Evolutionary conservation across 64 coral and sea anemone species (phyloP).

Genomic region (Stichodactyla mertensii): DNA sequence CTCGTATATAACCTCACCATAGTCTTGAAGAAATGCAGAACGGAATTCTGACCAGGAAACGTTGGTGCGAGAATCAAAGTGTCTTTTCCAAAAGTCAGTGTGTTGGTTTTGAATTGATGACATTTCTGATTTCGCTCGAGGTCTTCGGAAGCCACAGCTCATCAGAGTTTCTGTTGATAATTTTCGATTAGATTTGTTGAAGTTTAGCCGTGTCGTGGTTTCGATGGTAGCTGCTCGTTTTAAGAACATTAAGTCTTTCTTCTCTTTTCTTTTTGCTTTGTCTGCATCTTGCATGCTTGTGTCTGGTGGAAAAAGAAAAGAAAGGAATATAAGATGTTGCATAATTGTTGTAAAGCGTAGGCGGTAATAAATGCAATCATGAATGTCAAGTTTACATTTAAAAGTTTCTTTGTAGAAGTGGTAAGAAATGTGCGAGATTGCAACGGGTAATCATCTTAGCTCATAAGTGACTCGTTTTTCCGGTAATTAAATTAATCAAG

Average conservation of each 20-base stretch:
- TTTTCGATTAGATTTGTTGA: neutral
- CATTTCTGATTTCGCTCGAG: neutral
- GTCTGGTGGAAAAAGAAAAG: neutral
- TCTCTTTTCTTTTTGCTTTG: neutral
- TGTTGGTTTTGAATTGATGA: conserved; percentile 22
- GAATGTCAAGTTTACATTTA: too few species aligned
- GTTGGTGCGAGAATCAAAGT: conserved; percentile 31
- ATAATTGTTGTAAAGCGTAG: too few species aligned
- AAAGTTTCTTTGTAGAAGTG: too few species aligned
- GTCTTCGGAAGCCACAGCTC: conserved; percentile 2
- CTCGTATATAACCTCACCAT: conserved; percentile 45
- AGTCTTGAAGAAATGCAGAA: conserved; percentile 60
- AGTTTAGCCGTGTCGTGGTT: neutral
- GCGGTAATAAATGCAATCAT: too few species aligned
- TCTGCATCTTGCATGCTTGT: neutral
- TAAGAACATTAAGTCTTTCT: neutral
- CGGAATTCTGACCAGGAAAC: conserved; percentile 56
- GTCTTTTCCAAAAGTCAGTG: conserved; percentile 57
- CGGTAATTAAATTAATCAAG: too few species aligned
- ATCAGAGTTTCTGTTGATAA: conserved; percentile 7
- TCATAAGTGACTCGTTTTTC: too few species aligned
- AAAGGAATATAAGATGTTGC: neutral
- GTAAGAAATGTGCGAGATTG: too few species aligned
- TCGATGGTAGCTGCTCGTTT: neutral
- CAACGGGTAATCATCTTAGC: too few species aligned